Evolutionary conservation across 2,888 invertebrate species (phyloP).

Genomic region (Ptilodon capucinus): DNA sequence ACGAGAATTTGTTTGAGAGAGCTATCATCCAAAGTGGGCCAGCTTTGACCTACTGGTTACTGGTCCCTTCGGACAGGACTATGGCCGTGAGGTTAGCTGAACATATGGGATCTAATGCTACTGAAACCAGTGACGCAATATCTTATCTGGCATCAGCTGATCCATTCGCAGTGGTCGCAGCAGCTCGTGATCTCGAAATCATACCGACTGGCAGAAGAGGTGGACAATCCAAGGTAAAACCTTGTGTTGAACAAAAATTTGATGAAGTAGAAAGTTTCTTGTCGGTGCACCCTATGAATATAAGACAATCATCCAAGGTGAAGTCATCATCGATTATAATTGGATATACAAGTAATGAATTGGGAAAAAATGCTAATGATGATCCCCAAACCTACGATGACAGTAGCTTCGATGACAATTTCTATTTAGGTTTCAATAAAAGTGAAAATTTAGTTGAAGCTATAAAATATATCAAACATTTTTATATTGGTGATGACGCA

Average conservation of each 20-base stretch:
- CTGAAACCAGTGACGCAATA: slow-evolving; percentile 9
- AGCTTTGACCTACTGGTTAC: slow-evolving; percentile 1
- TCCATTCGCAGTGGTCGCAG: background rate
- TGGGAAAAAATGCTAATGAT: background rate
- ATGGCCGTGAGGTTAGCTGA: slow-evolving; percentile 12
- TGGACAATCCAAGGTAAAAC: slow-evolving; percentile 1
- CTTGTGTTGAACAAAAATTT: slow-evolving; percentile 14
- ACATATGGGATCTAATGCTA: slow-evolving; percentile 9
- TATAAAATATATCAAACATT: slow-evolving; percentile 4
- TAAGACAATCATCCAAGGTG: slow-evolving; percentile 5
- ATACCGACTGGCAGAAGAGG: background rate
- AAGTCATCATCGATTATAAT: slow-evolving; percentile 7
- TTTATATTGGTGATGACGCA: slow-evolving; percentile 18
- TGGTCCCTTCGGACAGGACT: slow-evolving; percentile 1
- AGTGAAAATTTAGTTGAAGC: slow-evolving; percentile 4
- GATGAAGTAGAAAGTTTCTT: slow-evolving; percentile 15
- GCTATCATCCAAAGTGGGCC: slow-evolving; percentile 22
- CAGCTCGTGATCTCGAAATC: slow-evolving; percentile 6
- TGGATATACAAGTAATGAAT: slow-evolving; percentile 12
- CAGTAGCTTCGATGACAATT: slow-evolving; percentile 1
- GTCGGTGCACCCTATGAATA: slow-evolving; percentile 8
- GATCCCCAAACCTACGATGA: background rate
- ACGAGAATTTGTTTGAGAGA: slow-evolving; percentile 18
- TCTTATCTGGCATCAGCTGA: slow-evolving; percentile 11
- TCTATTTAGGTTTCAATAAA: slow-evolving; percentile 10